phyloP scores from a whole-genome alignment of 2,888 invertebrate genomes.

The Isotomurus palustris region DNA sequence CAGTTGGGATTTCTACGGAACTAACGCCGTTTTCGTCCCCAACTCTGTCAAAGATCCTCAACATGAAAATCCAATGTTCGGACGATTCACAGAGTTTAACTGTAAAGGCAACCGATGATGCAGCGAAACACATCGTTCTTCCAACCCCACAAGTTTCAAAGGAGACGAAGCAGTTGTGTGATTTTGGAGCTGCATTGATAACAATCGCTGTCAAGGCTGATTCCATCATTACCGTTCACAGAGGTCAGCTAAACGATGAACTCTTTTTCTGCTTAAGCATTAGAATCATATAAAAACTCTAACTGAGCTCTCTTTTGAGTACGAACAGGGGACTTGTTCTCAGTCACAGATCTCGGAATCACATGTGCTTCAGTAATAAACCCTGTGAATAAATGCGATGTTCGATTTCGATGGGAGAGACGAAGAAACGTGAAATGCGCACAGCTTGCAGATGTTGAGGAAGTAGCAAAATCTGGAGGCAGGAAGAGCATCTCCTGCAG shows the following conservation, averaged over 20 bases:
- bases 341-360: background rate
- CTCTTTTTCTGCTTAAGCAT: too few species aligned
- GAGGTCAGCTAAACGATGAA: background rate
- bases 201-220: background rate
- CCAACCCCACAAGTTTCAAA: background rate
- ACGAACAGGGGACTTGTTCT: background rate
- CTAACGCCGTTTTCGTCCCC: background rate
- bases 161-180: background rate
- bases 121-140: background rate
- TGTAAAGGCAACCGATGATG: background rate
- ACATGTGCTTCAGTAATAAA: constrained; percentile 8
- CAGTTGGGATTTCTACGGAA: background rate
- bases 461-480: background rate
- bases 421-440: background rate
- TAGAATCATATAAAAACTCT: too few species aligned
- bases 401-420: constrained; percentile 13
- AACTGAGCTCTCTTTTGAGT: too few species aligned
- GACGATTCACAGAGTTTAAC: background rate
- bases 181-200: background rate
- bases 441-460: too few species aligned
- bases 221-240: background rate
- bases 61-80: background rate
- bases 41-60: background rate
- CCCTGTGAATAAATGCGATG: constrained; percentile 2
- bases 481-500: background rate